Evolutionary conservation across 1,140 invertebrate species (phyloP).

Genomic region (Cydia pomonella): DNA sequence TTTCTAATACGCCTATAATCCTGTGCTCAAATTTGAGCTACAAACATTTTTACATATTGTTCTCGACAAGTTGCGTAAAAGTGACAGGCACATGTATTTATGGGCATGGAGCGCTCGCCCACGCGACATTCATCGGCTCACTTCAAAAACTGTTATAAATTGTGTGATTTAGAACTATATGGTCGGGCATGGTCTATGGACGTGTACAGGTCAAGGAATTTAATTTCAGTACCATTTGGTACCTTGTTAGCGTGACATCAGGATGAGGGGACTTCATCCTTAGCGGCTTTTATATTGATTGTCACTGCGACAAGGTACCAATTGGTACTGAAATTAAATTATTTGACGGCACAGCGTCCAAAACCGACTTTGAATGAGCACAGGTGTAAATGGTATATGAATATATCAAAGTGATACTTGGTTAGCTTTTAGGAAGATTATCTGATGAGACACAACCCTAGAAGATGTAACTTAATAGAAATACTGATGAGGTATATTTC

Average conservation of each 20-base stretch:
- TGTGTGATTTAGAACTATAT: not conserved
- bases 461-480: too few relatives aligned
- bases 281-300: too few relatives aligned
- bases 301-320: too few relatives aligned
- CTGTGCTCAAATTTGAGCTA: not conserved
- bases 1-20: not conserved
- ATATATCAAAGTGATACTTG: not conserved
- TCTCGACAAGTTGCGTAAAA: not conserved
- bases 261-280: too few relatives aligned
- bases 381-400: not conserved
- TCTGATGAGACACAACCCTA: not conserved
- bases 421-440: not conserved
- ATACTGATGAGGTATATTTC: too few relatives aligned
- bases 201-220: too few relatives aligned
- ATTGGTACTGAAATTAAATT: too few relatives aligned
- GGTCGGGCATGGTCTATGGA: not conserved
- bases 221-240: too few relatives aligned
- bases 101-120: slow-evolving; percentile 1
- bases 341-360: too few relatives aligned
- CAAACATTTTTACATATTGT: not conserved
- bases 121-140: slow-evolving; percentile 5
- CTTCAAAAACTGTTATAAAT: slow-evolving; percentile 27
- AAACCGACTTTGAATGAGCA: too few relatives aligned
- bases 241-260: too few relatives aligned
- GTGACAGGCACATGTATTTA: not conserved